phyloP scores from a whole-genome alignment of 2,797 vertebrate species.

The Galaxias olidus region DNA sequence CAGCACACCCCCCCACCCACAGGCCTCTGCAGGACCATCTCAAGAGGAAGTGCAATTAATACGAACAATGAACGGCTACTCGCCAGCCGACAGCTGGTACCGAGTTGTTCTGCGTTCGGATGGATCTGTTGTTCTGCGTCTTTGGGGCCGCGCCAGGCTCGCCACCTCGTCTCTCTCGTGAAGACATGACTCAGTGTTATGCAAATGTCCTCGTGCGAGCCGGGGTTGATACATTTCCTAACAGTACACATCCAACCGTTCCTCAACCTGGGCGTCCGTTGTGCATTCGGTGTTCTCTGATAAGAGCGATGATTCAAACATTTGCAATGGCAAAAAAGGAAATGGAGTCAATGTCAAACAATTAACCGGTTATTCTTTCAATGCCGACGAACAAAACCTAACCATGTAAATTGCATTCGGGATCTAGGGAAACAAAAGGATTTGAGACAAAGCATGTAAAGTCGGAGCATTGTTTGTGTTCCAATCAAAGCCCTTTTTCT shows the following conservation, averaged over 20 bases:
- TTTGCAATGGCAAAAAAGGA: not conserved
- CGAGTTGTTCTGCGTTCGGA: not conserved
- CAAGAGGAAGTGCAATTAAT: too few relatives aligned
- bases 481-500: not conserved
- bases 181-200: not conserved
- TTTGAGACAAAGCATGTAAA: too few relatives aligned
- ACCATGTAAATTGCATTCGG: not conserved
- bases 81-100: too few relatives aligned
- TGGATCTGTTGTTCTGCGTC: not conserved
- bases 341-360: not conserved
- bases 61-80: too few relatives aligned
- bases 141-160: not conserved
- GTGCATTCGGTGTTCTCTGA: too few relatives aligned
- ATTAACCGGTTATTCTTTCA: too few relatives aligned
- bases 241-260: not conserved
- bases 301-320: too few relatives aligned
- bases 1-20: too few relatives aligned
- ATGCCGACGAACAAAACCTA: too few relatives aligned
- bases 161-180: not conserved
- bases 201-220: not conserved
- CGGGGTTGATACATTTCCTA: not conserved
- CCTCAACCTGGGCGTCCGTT: not conserved
- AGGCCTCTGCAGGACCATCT: too few relatives aligned
- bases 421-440: too few relatives aligned
- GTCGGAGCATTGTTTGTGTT: not conserved